Base-by-base conservation (phyloP, 2,888 invertebrate species). In the Ochropacha duplaris region DNA sequence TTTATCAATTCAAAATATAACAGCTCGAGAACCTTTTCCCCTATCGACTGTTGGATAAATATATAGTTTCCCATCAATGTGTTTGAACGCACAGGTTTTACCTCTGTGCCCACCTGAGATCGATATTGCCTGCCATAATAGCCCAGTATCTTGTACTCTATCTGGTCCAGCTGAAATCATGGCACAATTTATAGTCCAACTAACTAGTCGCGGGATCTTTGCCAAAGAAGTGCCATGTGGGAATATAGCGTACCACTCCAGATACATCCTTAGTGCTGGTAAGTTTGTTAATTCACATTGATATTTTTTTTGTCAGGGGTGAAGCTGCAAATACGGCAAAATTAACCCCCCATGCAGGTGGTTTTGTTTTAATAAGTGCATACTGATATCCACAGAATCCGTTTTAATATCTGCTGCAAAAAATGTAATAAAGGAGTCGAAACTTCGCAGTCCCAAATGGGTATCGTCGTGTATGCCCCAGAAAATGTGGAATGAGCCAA, bases 211-310 rank as follows among this genome's bases (percentile, higher is more conserved):
- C 24, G 75, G 74, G 4, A 71, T 81, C 4, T 83, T 83, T 56
- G 80, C 77, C 0, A 79, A 72, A 55, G 79, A 82, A 68, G 81
- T 84, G 0, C 72, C 80, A 11, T 96, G 96, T 60, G 94, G 96
- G 16, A 96, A 97, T 71, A 96, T 97, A 63, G 96, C 98, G 0
- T 98, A 97, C 76, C 98, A 98, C 81, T 97, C 97, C 57, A 94
- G 94, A 54, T 96, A 96, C 71, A 96, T 98, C 70, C 91, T 93
- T 1, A 88, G 93, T 44, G 94, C 95, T 51, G 94, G 86, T 77
- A 70, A 74, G 65, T 36, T 36, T n/a, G 14, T n/a, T n/a, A n/a
- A n/a, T 1, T n/a, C 36, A n/a, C 14, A 6, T n/a, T 14, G n/a
- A 36, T 4, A 36, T 36, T 36, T 24, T 24, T 24, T 24, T 24